Evolutionary conservation across 2,888 invertebrate species (phyloP), one percentile per base, ranked within the genome.

Genomic region (Apodemia mormo): DNA sequence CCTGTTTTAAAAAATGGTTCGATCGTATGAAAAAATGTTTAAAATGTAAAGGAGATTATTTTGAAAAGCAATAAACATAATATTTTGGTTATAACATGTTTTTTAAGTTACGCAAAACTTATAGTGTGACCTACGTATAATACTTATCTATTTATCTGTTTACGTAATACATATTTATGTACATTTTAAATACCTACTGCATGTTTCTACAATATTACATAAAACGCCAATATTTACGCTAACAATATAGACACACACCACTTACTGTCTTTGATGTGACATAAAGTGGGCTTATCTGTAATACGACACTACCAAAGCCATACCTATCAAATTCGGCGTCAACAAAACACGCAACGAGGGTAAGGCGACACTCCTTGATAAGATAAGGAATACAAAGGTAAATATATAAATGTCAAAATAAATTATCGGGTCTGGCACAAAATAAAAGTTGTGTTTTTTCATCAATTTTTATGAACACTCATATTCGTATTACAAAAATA

Each of bases 271-370:
- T 58, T 61, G 61, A 61, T 49, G 61, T 12, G 33, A 33, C 77
- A 76, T 76, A 75, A 78, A 78, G 78, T 78, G 75, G 75, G 78
- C 79, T 79, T 80, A 84, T 80, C 81, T 78, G 74, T 76, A 77
- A 81, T 78, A 75, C 79, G 78, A 81, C 80, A 81, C 81, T 76
- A 77, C 76, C 74, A 75, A 76, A 78, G 76, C 76, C 71, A 73
- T 73, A 72, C 73, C 76, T 79, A 81, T 81, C 79, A 79, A 80
- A 79, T 73, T 77, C 75, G 71, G 72, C 75, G 65, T 76, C 76
- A 74, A 74, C 73, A 67, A 68, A 75, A 76, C 79, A 80, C 80
- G 80, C 79, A 75, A 81, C 76, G 74, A 74, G 74, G 75, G 76
- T 75, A 76, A 74, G 76, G 77, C 76, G 72, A 77, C 76, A 74